Evolutionary conservation across 2,113 vertebrate genomes (phyloP).

Genomic region (Crotalus tigris): DNA sequence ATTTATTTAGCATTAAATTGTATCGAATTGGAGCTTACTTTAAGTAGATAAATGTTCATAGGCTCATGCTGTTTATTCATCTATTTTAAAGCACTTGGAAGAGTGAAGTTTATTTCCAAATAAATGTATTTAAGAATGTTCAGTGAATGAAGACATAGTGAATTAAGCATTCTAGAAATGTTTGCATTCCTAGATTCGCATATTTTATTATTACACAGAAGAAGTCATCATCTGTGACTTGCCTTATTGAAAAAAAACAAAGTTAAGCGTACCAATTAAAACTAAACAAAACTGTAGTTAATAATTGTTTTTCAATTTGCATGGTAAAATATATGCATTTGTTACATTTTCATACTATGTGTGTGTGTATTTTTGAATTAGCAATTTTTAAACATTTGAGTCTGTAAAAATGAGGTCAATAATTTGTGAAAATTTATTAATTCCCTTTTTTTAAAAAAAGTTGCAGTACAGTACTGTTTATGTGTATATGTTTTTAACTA

Average conservation of each 20-base stretch:
- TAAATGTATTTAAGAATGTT: background rate
- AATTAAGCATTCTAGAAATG: background rate
- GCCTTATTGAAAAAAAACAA: background rate
- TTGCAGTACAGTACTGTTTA: background rate
- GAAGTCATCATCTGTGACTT: slow-evolving; percentile 7
- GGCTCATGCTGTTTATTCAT: background rate
- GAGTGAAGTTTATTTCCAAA: background rate
- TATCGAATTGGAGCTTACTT: background rate
- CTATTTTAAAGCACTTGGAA: background rate
- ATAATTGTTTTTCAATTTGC: background rate
- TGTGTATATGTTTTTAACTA: background rate
- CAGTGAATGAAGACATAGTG: background rate
- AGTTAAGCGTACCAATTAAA: background rate
- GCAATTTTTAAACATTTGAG: background rate
- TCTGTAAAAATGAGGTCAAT: background rate
- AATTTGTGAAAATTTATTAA: background rate
- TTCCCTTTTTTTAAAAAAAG: background rate
- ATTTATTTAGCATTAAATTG: background rate
- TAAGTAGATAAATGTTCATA: background rate
- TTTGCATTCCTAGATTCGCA: background rate
- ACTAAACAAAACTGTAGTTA: background rate
- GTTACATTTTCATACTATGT: background rate
- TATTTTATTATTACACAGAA: background rate
- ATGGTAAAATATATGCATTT: background rate
- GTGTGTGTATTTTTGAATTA: background rate